A percentile compares a stretch with the other conserved stretches of the same genome.
phyloP scores from a whole-genome alignment of 2,888 invertebrate genomes.

The Sthenelais limicola region DNA sequence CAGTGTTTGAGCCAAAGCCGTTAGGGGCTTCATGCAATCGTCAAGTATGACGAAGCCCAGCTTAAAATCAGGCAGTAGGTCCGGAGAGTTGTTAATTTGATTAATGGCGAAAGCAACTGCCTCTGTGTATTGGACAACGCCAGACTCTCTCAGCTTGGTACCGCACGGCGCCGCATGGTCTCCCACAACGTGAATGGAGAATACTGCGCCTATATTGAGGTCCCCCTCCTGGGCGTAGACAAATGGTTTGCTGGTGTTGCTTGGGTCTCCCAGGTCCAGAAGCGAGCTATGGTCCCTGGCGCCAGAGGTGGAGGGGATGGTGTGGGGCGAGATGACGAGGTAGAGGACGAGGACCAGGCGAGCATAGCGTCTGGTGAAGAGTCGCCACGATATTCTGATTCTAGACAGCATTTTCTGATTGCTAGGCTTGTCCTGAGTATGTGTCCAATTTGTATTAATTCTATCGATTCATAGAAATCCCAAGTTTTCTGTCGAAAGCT shows the following conservation, averaged over 20 bases:
- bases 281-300: background rate
- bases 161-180: slow-evolving; percentile 48
- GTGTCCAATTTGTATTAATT: too few relatives aligned
- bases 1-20: slow-evolving; percentile 57
- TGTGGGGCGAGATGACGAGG: too few relatives aligned
- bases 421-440: background rate
- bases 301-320: too few relatives aligned
- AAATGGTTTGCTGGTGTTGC: background rate
- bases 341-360: too few relatives aligned
- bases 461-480: too few relatives aligned
- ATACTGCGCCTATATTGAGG: slow-evolving; percentile 55
- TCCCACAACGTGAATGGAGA: slow-evolving; percentile 50
- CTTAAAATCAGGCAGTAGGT: slow-evolving; percentile 52
- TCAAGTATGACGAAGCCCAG: slow-evolving; percentile 60
- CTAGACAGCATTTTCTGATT: background rate
- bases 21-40: slow-evolving; percentile 59
- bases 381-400: background rate
- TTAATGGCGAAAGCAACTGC: slow-evolving; percentile 57
- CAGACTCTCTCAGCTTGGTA: slow-evolving; percentile 49
- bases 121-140: slow-evolving; percentile 58
- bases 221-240: slow-evolving; percentile 51
- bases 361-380: slow-evolving; percentile 9
- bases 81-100: slow-evolving; percentile 54
- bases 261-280: slow-evolving; percentile 6
- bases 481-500: background rate